Percentiles rank a stretch among this genome's conserved stretches.
These are phyloP conservation scores for Lasioglossum morio DNA, from an alignment of 2,888 invertebrate species.

Conservation along the genomic window DNA sequence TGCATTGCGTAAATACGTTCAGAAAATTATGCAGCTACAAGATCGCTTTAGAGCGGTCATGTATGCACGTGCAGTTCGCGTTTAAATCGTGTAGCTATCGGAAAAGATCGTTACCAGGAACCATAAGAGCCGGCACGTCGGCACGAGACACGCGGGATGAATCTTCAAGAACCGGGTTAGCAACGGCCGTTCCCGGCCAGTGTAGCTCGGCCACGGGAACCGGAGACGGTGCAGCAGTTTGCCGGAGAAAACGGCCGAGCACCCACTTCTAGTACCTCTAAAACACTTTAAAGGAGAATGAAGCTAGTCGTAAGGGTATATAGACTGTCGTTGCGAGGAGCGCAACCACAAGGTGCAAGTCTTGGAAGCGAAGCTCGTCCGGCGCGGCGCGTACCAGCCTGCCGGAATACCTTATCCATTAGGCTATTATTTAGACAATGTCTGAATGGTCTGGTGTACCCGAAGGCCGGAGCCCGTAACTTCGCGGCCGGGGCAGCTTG, in stretches of 20 bases:
- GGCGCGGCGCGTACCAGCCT: background rate
- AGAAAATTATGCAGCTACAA: constrained; percentile 47
- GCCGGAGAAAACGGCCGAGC: constrained; percentile 64
- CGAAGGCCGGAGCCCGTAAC: constrained; percentile 29
- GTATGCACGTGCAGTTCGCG: constrained; percentile 59
- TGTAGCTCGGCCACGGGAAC: constrained; percentile 43
- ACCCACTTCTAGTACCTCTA: constrained; percentile 67
- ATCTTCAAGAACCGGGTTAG: constrained; percentile 66
- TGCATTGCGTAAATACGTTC: constrained; percentile 42
- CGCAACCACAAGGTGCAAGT: constrained; percentile 54
- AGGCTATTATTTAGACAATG: constrained; percentile 68
- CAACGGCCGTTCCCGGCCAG: constrained; percentile 52
- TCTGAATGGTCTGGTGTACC: constrained; percentile 33
- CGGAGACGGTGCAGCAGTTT: constrained; percentile 61
- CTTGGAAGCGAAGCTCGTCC: constrained; percentile 33
- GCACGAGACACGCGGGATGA: constrained; percentile 62
- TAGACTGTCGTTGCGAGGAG: constrained; percentile 57
- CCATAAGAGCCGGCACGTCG: constrained; percentile 65
- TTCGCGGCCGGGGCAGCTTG: constrained; percentile 38
- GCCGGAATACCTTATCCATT: constrained; percentile 60
- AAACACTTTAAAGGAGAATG: constrained; percentile 71
- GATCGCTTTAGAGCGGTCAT: constrained; percentile 48
- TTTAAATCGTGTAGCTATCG: constrained; percentile 77
- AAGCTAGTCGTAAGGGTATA: constrained; percentile 67
- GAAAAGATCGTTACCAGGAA: constrained; percentile 75